A percentile compares a stretch with the other conserved stretches of the same genome.
phyloP scores from a whole-genome alignment of 2,113 vertebrate species.

The Onychostoma macrolepis region DNA sequence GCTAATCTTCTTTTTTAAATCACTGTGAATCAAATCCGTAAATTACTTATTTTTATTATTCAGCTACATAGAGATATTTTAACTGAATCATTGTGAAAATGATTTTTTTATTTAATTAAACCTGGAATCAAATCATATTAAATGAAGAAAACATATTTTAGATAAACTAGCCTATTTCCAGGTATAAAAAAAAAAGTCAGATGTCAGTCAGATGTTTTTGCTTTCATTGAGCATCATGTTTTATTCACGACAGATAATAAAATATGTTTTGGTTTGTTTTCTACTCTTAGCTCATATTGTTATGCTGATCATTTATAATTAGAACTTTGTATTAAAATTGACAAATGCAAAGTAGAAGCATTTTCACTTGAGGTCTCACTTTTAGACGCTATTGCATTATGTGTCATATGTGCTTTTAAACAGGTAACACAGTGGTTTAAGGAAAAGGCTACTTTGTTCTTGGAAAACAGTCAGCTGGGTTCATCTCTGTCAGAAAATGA shows the following conservation, averaged over 20 bases:
- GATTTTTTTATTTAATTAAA: neutral
- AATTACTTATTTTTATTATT: neutral
- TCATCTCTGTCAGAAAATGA: constrained; percentile 82
- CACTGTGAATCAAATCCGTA: neutral
- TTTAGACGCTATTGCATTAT: neutral
- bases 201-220: neutral
- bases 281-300: neutral
- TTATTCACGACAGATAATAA: neutral
- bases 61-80: neutral
- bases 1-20: neutral
- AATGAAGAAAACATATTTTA: too few relatives aligned
- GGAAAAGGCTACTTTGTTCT: constrained; percentile 72
- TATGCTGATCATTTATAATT: neutral
- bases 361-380: neutral
- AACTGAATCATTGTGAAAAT: neutral
- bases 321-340: neutral
- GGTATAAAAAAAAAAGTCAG: neutral
- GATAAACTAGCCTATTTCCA: too few relatives aligned
- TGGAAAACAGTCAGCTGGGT: constrained; percentile 77
- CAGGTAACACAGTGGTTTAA: constrained; percentile 83
- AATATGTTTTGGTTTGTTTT: neutral
- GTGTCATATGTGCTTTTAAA: constrained; percentile 19
- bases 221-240: neutral
- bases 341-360: neutral
- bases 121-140: neutral